Evolutionary conservation across 1,140 invertebrate genomes (phyloP), one percentile per base, ranked within the genome.

Genomic region (Drosophila sechellia): DNA sequence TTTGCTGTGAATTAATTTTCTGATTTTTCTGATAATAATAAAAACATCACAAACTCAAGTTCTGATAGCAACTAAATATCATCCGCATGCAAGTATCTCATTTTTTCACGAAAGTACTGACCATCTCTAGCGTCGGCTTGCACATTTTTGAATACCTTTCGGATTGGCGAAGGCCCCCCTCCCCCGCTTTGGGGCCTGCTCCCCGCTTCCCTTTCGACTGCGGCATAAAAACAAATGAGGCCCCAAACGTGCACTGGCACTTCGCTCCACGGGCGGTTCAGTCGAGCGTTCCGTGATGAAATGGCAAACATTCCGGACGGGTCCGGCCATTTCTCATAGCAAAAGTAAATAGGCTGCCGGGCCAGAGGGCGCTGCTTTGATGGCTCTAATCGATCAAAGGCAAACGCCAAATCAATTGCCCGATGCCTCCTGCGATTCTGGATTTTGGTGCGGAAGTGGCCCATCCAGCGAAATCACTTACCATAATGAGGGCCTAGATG

Each of bases 391-490:
- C 83, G 76, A 86, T 86, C 83, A 86, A 86, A 78, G 66, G 59
- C 75, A 83, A 79, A 87, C 63, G 83, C 83, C 84, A 87, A 86
- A 86, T 86, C 83, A 87, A 86, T 86, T 86, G 72, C 71, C 53
- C 63, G 79, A 49, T 46, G 49, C 55, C 73, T 60, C 59, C 75
- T 77, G 60, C 59, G 71, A 70, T 68, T 25, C 34, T n/a, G 31
- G 34, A 31, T 68, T 50, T 20, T 37, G 13, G 2, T 40, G 27
- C 65, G 57, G 63, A 43, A 71, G 81, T 71, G 63, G 65, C 55
- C 77, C 43, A 49, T 55, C 22, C 58, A 45, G 56, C 37, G 55
- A 53, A 87, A 45, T 86, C 72, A 77, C 68, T 85, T 81, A 86
- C 48, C 72, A 73, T 86, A 85, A 85, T 85, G 81, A 86, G 56